Evolutionary conservation across 2,888 invertebrate species (phyloP).

Genomic region (Tenthredo livida): DNA sequence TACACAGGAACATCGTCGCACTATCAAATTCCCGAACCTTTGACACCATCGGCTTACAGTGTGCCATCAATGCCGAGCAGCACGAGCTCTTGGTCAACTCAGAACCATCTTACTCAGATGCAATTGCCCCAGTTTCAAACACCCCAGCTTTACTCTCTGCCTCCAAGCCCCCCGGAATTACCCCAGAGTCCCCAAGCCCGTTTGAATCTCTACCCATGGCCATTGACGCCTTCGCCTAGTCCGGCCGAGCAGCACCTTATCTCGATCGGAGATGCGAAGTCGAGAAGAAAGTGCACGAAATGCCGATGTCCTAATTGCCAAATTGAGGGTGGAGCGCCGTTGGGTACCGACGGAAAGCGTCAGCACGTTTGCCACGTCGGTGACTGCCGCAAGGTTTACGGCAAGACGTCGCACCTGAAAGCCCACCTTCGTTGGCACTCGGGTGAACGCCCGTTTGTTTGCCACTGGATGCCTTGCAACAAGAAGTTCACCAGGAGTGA

Average conservation of each 20-base stretch:
- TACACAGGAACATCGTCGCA: slow-evolving; percentile 62
- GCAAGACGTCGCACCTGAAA: slow-evolving; percentile 96
- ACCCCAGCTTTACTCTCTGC: slow-evolving; percentile 68
- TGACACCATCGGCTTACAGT: slow-evolving; percentile 66
- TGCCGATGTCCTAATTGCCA: slow-evolving; percentile 91
- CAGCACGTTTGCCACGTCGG: slow-evolving; percentile 93
- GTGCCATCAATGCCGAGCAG: slow-evolving; percentile 60
- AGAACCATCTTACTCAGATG: slow-evolving; percentile 57
- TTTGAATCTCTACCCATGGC: slow-evolving; percentile 67
- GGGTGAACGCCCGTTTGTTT: slow-evolving; percentile 94
- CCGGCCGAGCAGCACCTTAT: slow-evolving; percentile 47
- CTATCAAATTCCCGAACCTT: slow-evolving; percentile 65
- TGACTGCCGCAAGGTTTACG: slow-evolving; percentile 93
- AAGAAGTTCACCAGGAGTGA: slow-evolving; percentile 96
- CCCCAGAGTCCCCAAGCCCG: slow-evolving; percentile 65
- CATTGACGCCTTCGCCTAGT: slow-evolving; percentile 58
- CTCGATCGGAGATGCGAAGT: slow-evolving; percentile 62
- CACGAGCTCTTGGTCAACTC: slow-evolving; percentile 63
- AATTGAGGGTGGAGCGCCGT: slow-evolving; percentile 87
- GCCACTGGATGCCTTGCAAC: slow-evolving; percentile 93
- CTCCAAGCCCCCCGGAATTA: slow-evolving; percentile 68
- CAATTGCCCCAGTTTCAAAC: slow-evolving; percentile 55
- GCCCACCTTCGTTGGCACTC: slow-evolving; percentile 96
- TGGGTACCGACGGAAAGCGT: slow-evolving; percentile 88
- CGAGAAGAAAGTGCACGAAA: slow-evolving; percentile 84